Conservation (phyloP, 2,797 vertebrate species). For the Pempheris klunzingeri region DNA sequence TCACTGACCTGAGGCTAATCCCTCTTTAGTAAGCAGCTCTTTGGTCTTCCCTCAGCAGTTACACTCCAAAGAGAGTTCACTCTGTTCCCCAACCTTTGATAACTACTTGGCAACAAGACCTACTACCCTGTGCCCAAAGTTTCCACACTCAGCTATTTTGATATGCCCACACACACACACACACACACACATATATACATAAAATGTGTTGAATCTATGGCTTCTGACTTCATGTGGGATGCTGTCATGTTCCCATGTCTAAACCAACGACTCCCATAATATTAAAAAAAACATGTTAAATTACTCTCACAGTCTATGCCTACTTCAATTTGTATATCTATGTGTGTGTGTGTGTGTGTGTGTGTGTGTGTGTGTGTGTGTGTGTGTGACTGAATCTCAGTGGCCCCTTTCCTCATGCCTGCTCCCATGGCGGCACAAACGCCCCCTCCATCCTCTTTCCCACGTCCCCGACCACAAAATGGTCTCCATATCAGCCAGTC, state of each 20-base stretch:
- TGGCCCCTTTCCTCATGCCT: slow-evolving; percentile 71
- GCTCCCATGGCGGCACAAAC: slow-evolving; percentile 79
- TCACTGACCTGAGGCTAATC: slow-evolving; percentile 50
- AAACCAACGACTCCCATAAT: slow-evolving; percentile 24
- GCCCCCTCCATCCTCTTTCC: slow-evolving; percentile 84
- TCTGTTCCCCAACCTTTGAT: slow-evolving; percentile 54
- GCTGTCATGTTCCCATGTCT: slow-evolving; percentile 69
- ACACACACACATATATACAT: slow-evolving; percentile 11
- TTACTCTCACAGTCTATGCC: slow-evolving; percentile 33
- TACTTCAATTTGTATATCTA: slow-evolving; percentile 18
- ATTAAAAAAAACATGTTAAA: slow-evolving; percentile 27
- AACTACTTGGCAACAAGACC: slow-evolving; percentile 55
- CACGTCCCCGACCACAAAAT: slow-evolving; percentile 74
- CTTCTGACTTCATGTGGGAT: slow-evolving; percentile 52
- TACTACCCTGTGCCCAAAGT: slow-evolving; percentile 51
- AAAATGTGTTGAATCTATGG: slow-evolving; percentile 32
- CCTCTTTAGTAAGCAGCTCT: slow-evolving; percentile 61
- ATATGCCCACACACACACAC: slow-evolving; percentile 26
- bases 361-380: slow-evolving; percentile 19
- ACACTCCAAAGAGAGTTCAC: slow-evolving; percentile 47
- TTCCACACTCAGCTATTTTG: slow-evolving; percentile 61
- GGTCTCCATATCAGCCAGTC: slow-evolving; percentile 53
- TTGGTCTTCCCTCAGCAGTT: slow-evolving; percentile 59
- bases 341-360: slow-evolving; percentile 30
- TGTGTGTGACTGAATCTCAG: slow-evolving; percentile 55